Base-by-base conservation (phyloP, 2,888 invertebrate species). In the Sipha maydis region DNA sequence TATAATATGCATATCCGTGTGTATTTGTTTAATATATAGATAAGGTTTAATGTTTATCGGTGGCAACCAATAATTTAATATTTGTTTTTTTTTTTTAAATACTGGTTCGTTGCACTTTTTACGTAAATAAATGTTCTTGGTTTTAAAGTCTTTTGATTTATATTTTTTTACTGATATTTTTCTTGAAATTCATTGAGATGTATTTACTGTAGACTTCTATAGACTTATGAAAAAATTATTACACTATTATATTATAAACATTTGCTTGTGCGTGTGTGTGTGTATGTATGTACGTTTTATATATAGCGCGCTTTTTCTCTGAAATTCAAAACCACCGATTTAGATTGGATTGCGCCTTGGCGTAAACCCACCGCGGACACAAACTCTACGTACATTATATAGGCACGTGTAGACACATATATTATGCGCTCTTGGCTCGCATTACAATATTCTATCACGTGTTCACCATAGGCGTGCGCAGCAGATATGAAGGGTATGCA, bases 261-360 rank as follows among this genome's bases (percentile, higher is more conserved):
- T 61, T 2, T 21, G 61, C 7, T 7, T 25, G 25, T 21, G 25
- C 21, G 25, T 19, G 56, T 19, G 56, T 14, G 21, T 21, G 4
- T 56, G 0, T 21, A 5, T 19, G 56, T n/a, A n/a, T 21, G 34
- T 41, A 8, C 9, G 41, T 41, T 9, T 41, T 9, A 41, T 41
- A 41, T 8, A 41, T 41, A 3, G 9, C 4, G 41, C 67, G 38
- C 41, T 38, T 82, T 82, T 69, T 69, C 80, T 82, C 80, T 69
- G 41, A 82, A 69, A 69, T 69, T 69, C 69, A 82, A 82, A 82
- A 82, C 80, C 69, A 11, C 38, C 80, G 19, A 82, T 69, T 82
- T 28, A 7, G 80, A 82, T 82, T 41, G 21, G n/a, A 82, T 28
- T 69, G 19, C 41, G 69, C 80, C 69, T n/a, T 21, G 21, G 80